Evolutionary conservation across 2,888 invertebrate genomes (phyloP), one percentile per base, ranked within the genome.

Genomic region (Sesia bembeciformis): DNA sequence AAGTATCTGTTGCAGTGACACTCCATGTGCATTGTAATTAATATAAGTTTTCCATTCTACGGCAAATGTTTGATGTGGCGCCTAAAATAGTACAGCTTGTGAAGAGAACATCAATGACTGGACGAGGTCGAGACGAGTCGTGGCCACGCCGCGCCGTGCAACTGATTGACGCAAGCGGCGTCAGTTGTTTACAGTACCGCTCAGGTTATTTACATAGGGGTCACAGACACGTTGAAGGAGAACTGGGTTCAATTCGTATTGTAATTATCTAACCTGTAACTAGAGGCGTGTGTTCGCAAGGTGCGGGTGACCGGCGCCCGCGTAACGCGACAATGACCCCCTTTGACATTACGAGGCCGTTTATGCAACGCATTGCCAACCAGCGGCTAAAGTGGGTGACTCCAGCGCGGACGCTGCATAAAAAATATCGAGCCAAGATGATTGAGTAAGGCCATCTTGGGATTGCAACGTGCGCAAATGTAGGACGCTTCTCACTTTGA

Each of bases 121-220:
- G 66, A 66, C 68, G 70, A 70, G 62, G 62, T 52, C 52, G 40
- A 62, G 63, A 55, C 58, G 56, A 52, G 56, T 56, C 53, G 55
- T 66, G 68, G 56, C 57, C 60, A 56, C 56, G 54, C 23, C 23
- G 54, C 58, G 60, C 60, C 64, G 58, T 70, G 70, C 74, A 72
- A 68, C 69, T 78, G 79, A 81, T 84, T 84, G 87, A 86, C 87
- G 87, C 84, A 83, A 83, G 79, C 76, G 63, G 69, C 81, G 76
- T 79, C 80, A 76, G 80, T 81, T 87, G 88, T 88, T 87, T 88
- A 87, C 84, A 80, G 78, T 78, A 81, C 76, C 78, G 80, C 80
- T 78, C 79, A 83, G 87, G 88, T 86, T 88, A 87, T 88, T 88
- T 84, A 86, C 89, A 87, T 86, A 83, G 88, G 86, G 88, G 88